Evolutionary conservation across 1,140 invertebrate genomes (phyloP).

Genomic region (Drosophila triauraria): DNA sequence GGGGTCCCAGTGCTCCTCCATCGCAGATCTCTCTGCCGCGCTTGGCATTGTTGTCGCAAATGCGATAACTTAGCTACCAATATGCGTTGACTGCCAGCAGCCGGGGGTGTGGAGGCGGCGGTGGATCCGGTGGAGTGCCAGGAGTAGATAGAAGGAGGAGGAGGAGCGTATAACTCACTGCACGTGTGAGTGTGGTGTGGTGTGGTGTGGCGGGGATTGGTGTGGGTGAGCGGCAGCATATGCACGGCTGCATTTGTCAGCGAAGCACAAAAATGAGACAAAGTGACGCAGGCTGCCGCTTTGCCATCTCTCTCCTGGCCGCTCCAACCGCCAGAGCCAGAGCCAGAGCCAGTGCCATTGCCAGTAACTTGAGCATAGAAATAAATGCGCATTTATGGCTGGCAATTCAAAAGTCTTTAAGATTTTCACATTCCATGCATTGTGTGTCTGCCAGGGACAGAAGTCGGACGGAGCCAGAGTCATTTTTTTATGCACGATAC

Average conservation of each 20-base stretch:
- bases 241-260: constrained; percentile 83
- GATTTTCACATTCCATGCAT: constrained; percentile 83
- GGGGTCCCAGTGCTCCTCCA: constrained; percentile 36
- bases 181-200: constrained; percentile 51
- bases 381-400: constrained; percentile 83
- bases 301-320: constrained; percentile 23
- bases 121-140: constrained; percentile 1
- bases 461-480: constrained; percentile 57
- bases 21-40: constrained; percentile 42
- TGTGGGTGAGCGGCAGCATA: constrained; percentile 50
- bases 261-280: constrained; percentile 83
- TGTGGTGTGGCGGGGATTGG: constrained; percentile 7
- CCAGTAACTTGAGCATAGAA: constrained; percentile 77
- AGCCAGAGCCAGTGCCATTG: constrained; percentile 16
- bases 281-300: constrained; percentile 70
- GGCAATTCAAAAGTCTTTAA: constrained; percentile 84
- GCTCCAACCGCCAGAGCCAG: constrained; percentile 9
- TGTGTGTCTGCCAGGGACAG: constrained; percentile 71
- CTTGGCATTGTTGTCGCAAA: constrained; percentile 80
- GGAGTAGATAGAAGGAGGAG: background rate
- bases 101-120: background rate
- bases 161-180: constrained; percentile 35
- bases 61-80: constrained; percentile 84
- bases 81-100: constrained; percentile 77
- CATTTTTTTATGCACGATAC: constrained; percentile 58